Percentiles rank a stretch among this genome's conserved stretches.
Conservation (phyloP, 2,113 vertebrate species). For the Ictalurus punctatus region DNA sequence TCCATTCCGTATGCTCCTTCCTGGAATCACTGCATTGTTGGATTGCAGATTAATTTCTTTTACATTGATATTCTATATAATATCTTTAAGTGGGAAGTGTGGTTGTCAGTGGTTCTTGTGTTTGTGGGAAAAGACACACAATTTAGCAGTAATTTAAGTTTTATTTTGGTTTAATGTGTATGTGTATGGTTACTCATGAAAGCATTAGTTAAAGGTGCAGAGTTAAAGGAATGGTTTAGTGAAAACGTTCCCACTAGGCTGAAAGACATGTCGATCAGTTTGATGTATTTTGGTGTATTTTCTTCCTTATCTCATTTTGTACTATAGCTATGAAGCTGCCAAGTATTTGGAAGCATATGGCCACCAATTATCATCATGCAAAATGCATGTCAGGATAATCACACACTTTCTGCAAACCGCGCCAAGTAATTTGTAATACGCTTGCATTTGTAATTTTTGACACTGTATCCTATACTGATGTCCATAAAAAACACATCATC, state of each 20-base stretch:
- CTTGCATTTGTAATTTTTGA: not conserved
- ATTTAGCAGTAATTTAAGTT: not conserved
- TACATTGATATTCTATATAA: conserved; percentile 34
- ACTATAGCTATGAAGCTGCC: not conserved
- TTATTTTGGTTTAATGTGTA: conserved; percentile 1
- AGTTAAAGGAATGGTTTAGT: not conserved
- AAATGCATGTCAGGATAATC: conserved; percentile 10
- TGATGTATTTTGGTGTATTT: too few relatives aligned
- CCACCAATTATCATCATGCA: not conserved
- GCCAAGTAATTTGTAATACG: not conserved
- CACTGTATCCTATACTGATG: not conserved
- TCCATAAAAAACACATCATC: not conserved
- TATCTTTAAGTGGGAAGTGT: conserved; percentile 22
- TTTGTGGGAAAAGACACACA: not conserved
- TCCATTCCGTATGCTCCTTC: conserved; percentile 40
- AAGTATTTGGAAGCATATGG: not conserved
- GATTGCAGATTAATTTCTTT: conserved; percentile 27
- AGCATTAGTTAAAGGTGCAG: conserved; percentile 7
- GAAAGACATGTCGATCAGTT: not conserved
- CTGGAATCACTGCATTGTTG: conserved; percentile 38
- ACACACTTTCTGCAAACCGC: not conserved
- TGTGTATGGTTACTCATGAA: conserved; percentile 9
- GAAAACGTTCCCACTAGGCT: not conserved
- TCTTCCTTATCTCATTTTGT: not conserved
- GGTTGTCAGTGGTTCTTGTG: conserved; percentile 6